Conservation (phyloP, 2,888 invertebrate genomes). For the Uloborus plumipes region DNA sequence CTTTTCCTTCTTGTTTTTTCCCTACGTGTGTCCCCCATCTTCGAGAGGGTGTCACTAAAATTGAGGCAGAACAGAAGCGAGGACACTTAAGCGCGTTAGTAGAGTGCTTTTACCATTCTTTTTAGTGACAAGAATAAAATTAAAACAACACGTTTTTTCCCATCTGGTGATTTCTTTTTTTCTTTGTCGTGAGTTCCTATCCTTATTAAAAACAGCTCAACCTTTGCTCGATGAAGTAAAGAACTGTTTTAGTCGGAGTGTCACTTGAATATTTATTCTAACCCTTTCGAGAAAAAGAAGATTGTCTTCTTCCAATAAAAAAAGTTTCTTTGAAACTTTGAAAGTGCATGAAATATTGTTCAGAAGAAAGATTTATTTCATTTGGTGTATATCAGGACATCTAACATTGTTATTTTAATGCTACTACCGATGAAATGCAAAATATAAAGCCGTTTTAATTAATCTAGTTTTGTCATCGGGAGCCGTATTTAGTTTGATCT, state of each 20-base stretch:
- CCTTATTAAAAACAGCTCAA: too few species aligned
- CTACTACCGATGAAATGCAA: too few species aligned
- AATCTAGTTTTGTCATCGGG: too few species aligned
- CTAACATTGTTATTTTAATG: too few species aligned
- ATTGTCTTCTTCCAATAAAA: background rate
- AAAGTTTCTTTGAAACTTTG: background rate
- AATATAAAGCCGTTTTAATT: too few species aligned
- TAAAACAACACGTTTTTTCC: background rate
- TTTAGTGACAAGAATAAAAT: background rate
- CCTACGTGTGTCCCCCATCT: background rate
- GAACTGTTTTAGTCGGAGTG: background rate
- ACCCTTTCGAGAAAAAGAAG: background rate
- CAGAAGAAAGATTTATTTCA: background rate
- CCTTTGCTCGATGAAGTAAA: too few species aligned
- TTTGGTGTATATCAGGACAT: too few species aligned
- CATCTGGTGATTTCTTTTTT: background rate
- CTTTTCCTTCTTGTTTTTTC: background rate
- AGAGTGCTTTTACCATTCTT: background rate
- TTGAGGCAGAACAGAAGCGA: conserved; percentile 14
- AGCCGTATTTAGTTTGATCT: too few species aligned
- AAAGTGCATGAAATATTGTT: background rate
- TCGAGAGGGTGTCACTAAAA: conserved; percentile 14
- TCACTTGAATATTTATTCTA: conserved; percentile 1
- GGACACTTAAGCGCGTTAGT: background rate
- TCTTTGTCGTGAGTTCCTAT: background rate